A percentile compares a stretch with the other conserved stretches of the same genome.
phyloP scores from a whole-genome alignment of 2,113 vertebrate genomes.

The Alethe castanea region DNA sequence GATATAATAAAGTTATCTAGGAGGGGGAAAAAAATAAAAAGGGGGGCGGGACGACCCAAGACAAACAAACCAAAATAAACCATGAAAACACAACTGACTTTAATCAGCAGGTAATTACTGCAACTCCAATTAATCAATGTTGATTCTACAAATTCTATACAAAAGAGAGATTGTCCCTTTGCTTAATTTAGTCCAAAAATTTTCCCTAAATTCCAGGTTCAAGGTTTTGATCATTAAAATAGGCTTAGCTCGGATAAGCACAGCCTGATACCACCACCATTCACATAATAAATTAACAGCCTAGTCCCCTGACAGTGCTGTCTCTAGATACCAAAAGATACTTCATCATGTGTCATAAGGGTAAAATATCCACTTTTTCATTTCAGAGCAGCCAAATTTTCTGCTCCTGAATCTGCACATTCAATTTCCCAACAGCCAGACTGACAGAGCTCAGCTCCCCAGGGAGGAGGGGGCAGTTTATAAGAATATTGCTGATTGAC shows the following conservation, averaged over 20 bases:
- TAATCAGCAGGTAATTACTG: neutral
- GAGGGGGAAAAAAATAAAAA: neutral
- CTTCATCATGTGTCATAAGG: constrained; percentile 15
- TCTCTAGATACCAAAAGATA: constrained; percentile 40
- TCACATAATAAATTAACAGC: constrained; percentile 17
- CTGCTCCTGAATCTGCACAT: neutral
- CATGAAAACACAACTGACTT: neutral
- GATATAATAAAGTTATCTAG: neutral
- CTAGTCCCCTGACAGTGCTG: neutral
- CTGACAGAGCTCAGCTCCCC: neutral
- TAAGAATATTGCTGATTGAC: neutral
- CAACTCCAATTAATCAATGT: neutral
- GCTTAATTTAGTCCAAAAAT: neutral
- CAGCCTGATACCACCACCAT: constrained; percentile 3
- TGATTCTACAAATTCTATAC: neutral
- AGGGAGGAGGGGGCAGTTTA: neutral
- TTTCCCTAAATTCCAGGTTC: neutral
- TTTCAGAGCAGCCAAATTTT: neutral
- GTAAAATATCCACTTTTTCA: constrained; percentile 2
- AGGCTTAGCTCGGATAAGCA: neutral
- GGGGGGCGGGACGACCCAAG: no score
- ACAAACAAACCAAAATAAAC: neutral
- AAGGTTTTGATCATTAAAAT: constrained; percentile 29
- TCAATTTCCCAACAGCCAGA: neutral
- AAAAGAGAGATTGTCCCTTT: neutral